These are phyloP conservation scores for Pluvianellus socialis DNA, from an alignment of 2,113 vertebrate genomes.

Conservation along the genomic window DNA sequence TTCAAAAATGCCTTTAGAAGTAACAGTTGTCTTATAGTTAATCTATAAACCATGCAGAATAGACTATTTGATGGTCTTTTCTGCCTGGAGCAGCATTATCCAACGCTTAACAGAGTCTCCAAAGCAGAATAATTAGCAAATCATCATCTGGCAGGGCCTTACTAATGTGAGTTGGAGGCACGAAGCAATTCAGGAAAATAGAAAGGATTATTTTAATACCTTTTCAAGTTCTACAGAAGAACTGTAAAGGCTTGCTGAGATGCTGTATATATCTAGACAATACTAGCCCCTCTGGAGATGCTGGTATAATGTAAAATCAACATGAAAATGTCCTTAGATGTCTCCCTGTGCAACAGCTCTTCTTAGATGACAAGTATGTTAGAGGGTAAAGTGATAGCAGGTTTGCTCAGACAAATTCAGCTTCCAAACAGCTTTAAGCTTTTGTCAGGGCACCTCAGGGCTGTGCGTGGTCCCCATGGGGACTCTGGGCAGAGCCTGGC, in stretches of 20 bases:
- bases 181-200: not conserved
- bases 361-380: not conserved
- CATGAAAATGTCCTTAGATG: not conserved
- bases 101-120: not conserved
- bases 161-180: not conserved
- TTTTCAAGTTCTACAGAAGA: not conserved
- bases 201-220: not conserved
- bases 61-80: not conserved
- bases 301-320: not conserved
- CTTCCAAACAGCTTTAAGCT: not conserved
- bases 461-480: rapidly evolving
- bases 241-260: not conserved
- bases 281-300: not conserved
- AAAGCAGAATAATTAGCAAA: slow-evolving; percentile 1
- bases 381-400: not conserved
- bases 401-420: not conserved
- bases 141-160: not conserved
- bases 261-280: not conserved
- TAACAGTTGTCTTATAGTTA: not conserved
- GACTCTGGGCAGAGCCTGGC: not conserved
- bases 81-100: not conserved
- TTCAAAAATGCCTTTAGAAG: not conserved
- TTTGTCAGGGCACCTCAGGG: not conserved
- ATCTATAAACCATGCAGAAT: not conserved
- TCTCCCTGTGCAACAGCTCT: not conserved